Evolutionary conservation across 2,888 invertebrate species (phyloP), one percentile per base, ranked within the genome.

Genomic region (Acanthoscelides obtectus): DNA sequence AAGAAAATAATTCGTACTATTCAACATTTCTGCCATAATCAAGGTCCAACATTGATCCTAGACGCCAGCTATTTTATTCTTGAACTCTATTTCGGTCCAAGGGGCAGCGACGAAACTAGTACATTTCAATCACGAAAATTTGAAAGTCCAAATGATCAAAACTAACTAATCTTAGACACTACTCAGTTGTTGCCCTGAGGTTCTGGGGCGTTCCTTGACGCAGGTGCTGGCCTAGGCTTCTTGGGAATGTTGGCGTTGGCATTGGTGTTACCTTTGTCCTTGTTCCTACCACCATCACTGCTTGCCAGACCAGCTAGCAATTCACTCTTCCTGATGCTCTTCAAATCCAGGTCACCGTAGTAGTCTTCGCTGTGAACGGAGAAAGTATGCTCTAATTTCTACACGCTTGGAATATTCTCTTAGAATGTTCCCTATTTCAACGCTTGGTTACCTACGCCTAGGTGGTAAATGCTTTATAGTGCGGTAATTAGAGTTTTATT

Each of bases 271-370:
- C 85, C 82, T 4, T 73, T 74, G 84, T 85, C 82, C 5, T 73
- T 74, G 79, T 87, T 84, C 86, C 89, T 88, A 84, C 85, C 82
- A 5, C 81, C 77, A 80, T 88, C 87, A 80, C 90, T 88, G 84
- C 88, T 88, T 82, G 90, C 89, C 82, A 94, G 89, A 81, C 95
- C 95, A 82, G 94, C 90, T 84, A 94, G 90, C 81, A 95, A 91
- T 87, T 96, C 96, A 88, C 94, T 94, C 91, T 96, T 96, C 88
- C 95, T 92, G 91, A 96, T 94, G 88, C 92, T 91, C 92, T 96
- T 96, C 90, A 96, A 89, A 88, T 96, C 96, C 92, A 96, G 88
- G 87, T 96, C 96, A 80, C 96, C 96, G 85, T 96, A 96, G 91
- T 96, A 96, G 92, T 96, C 96, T 91, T 96, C 96, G 90, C 96